Evolutionary conservation across 2,888 invertebrate genomes (phyloP).

Genomic region (Rhagonycha lutea): DNA sequence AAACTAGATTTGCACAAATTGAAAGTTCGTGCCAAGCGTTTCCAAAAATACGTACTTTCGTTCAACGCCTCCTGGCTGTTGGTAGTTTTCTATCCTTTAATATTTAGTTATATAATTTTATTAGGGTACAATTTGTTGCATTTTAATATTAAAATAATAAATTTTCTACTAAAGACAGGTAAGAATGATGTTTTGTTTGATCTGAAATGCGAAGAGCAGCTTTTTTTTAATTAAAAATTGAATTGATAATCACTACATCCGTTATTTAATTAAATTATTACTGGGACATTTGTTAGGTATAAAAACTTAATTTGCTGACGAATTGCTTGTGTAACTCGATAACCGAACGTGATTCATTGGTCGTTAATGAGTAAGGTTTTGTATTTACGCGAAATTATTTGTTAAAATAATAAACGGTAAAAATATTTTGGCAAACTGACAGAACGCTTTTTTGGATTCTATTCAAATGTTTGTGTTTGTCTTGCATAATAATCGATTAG

Average conservation of each 20-base stretch:
- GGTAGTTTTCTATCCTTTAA: background rate
- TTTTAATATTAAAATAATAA: background rate
- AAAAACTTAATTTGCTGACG: background rate
- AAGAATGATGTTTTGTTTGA: background rate
- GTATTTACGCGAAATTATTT: background rate
- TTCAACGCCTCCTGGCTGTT: background rate
- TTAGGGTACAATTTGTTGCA: background rate
- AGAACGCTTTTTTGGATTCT: background rate
- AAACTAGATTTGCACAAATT: background rate
- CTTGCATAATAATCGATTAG: background rate
- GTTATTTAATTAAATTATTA: background rate
- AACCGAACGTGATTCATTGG: background rate
- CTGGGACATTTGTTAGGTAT: background rate
- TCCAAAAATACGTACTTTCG: slow-evolving; percentile 35
- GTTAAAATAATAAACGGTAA: background rate
- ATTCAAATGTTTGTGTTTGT: background rate
- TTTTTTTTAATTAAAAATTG: background rate
- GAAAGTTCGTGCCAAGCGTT: slow-evolving; percentile 33
- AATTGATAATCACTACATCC: background rate
- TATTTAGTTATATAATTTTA: background rate
- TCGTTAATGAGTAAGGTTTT: background rate
- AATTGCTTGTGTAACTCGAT: background rate
- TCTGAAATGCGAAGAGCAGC: background rate
- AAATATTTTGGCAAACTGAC: background rate
- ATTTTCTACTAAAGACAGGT: background rate